phyloP scores from a whole-genome alignment of 2,888 invertebrate genomes.

The Tenthredo livida region DNA sequence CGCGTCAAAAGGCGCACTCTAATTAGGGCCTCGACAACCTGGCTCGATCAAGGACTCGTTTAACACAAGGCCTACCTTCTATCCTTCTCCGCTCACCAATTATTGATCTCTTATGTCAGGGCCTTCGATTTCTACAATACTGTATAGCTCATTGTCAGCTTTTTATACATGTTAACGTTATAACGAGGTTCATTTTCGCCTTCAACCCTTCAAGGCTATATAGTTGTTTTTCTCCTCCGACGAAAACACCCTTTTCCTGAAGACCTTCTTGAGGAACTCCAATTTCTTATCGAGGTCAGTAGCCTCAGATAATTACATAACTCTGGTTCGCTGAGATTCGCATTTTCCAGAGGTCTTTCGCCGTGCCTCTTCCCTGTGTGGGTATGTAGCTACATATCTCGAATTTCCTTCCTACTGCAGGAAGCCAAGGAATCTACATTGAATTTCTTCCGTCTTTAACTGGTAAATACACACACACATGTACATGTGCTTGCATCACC shows the following conservation, averaged over 20 bases:
- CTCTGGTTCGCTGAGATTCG: not conserved
- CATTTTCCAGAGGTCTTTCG: not conserved
- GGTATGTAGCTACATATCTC: not conserved
- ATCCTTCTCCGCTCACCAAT: not conserved
- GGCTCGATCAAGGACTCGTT: slow-evolving; percentile 36
- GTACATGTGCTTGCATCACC: no score
- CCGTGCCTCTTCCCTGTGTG: not conserved
- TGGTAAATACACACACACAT: not conserved
- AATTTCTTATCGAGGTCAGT: not conserved
- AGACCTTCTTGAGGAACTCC: not conserved
- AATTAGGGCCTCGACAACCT: slow-evolving; percentile 29
- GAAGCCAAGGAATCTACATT: not conserved
- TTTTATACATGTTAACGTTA: not conserved
- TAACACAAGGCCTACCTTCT: slow-evolving; percentile 5
- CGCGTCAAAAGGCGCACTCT: slow-evolving; percentile 18
- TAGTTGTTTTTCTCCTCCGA: not conserved
- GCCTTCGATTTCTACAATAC: not conserved
- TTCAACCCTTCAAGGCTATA: not conserved
- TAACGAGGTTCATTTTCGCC: not conserved
- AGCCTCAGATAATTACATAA: not conserved
- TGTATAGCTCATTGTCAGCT: not conserved
- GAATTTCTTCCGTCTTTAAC: not conserved
- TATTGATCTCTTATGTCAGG: slow-evolving; percentile 27
- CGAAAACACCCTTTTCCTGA: not conserved
- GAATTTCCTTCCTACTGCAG: not conserved